Percentiles rank a stretch among this genome's conserved stretches.
These are phyloP conservation scores for Eptatretus atami DNA, from an alignment of 2,797 vertebrate species.

Conservation along the genomic window DNA sequence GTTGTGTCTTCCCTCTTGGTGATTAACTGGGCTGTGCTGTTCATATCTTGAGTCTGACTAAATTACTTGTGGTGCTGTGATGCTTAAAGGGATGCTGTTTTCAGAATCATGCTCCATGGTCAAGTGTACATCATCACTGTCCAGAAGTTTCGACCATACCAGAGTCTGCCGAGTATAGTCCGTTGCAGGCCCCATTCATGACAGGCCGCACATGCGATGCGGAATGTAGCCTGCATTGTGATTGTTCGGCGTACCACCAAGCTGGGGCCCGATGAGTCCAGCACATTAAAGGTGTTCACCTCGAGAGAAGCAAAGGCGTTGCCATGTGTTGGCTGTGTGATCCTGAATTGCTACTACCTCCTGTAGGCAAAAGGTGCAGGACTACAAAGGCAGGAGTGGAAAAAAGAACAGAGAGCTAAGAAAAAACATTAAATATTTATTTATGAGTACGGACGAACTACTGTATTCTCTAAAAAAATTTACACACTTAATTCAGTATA, in stretches of 20 bases:
- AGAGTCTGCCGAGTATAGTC: not conserved
- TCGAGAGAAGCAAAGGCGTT: not conserved
- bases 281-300: conserved; percentile 2
- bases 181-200: not conserved
- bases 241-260: not conserved
- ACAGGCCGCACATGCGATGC: not conserved
- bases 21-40: too few species aligned
- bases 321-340: not conserved
- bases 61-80: too few species aligned
- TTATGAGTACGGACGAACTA: too few species aligned
- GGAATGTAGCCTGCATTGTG: not conserved
- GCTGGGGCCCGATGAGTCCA: not conserved
- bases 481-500: too few species aligned
- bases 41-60: too few species aligned
- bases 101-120: not conserved
- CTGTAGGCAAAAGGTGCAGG: too few species aligned
- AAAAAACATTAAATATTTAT: too few species aligned
- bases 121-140: not conserved
- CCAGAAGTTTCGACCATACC: not conserved
- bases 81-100: not conserved
- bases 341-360: conserved; percentile 2
- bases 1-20: not conserved
- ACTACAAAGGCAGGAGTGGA: too few species aligned
- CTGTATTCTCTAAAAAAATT: too few species aligned
- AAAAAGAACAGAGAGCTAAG: too few species aligned